A percentile compares a stretch with the other conserved stretches of the same genome.
Evolutionary conservation across 2,888 invertebrate genomes (phyloP).

Genomic region (Latrodectus hesperus): DNA sequence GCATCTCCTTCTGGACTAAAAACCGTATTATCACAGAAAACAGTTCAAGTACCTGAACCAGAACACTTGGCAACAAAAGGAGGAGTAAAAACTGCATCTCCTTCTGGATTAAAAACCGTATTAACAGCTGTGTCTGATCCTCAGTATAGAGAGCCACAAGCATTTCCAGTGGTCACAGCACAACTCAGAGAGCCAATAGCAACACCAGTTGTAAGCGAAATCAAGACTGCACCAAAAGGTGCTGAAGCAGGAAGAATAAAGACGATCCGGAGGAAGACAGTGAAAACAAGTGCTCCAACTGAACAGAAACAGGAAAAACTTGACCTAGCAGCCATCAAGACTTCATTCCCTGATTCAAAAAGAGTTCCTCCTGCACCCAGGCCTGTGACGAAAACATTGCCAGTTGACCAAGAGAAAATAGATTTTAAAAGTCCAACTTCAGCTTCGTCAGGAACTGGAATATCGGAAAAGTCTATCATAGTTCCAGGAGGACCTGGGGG

Average conservation of each 20-base stretch:
- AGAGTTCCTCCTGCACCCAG: not conserved
- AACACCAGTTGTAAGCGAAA: not conserved
- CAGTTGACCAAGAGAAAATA: not conserved
- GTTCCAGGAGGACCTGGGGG: not conserved
- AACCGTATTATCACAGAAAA: not conserved
- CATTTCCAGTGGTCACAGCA: not conserved
- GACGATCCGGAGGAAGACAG: not conserved
- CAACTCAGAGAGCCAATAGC: conserved; percentile 17
- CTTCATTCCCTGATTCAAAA: not conserved
- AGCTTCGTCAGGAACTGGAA: not conserved
- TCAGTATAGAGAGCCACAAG: too few relatives aligned
- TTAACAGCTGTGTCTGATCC: not conserved
- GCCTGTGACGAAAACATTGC: not conserved
- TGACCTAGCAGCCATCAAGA: not conserved
- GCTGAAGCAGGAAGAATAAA: not conserved
- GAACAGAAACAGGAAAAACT: not conserved
- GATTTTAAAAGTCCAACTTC: not conserved
- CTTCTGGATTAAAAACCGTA: not conserved
- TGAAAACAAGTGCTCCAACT: not conserved
- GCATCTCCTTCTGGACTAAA: not conserved
- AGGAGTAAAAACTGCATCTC: not conserved
- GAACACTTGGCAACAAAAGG: not conserved
- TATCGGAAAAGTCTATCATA: not conserved
- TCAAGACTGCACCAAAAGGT: not conserved
- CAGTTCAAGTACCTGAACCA: conserved; percentile 1